Conservation (phyloP, 2,888 invertebrate genomes). For the Cantharis rufa region DNA sequence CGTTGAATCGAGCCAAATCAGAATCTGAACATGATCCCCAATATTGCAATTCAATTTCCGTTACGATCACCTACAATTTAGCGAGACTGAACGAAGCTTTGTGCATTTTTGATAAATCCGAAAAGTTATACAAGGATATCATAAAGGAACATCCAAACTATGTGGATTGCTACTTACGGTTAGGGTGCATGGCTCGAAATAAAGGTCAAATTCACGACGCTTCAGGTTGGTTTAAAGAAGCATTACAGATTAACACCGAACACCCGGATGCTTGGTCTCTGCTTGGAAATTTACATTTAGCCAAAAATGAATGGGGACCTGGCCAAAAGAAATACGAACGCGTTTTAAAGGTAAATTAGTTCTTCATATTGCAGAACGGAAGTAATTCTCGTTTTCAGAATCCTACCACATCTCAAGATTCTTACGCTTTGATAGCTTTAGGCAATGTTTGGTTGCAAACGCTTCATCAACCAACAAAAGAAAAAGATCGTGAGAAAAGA, state of each 20-base stretch:
- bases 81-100: constrained; percentile 92
- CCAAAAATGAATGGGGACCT: constrained; percentile 96
- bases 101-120: constrained; percentile 91
- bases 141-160: constrained; percentile 97
- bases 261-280: constrained; percentile 98
- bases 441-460: constrained; percentile 99
- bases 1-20: constrained; percentile 78
- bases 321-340: constrained; percentile 99
- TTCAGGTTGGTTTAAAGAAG: constrained; percentile 99
- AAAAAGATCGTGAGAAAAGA: constrained; percentile 92
- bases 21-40: constrained; percentile 87
- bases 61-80: constrained; percentile 95
- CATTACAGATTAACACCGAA: constrained; percentile 91
- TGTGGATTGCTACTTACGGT: constrained; percentile 85
- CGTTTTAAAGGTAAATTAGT: constrained; percentile 71
- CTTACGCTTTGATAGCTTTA: constrained; percentile 93
- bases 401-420: constrained; percentile 81
- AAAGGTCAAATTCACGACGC: constrained; percentile 99
- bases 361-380: too few relatives aligned
- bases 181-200: constrained; percentile 98
- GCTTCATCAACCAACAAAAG: constrained; percentile 89
- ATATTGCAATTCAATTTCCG: constrained; percentile 95
- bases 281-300: constrained; percentile 95
- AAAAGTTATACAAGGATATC: constrained; percentile 95
- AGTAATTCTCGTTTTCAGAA: constrained; percentile 56